Base-by-base conservation (phyloP, 2,888 invertebrate species). In the Pachliopta kotzebuea region DNA sequence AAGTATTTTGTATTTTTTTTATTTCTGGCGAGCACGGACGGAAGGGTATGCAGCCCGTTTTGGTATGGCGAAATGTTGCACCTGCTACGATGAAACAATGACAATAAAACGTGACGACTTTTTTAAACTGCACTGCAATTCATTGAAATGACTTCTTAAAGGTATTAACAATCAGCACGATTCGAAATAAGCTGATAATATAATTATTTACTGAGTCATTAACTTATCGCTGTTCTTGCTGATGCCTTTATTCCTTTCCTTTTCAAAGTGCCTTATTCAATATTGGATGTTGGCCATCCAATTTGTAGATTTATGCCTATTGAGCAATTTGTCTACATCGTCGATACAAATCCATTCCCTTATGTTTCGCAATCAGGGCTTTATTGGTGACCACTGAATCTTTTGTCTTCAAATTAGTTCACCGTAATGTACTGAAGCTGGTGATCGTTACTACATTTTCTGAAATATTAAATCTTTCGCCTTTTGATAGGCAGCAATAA, bases 51-150 rank as follows among this genome's bases (percentile, higher is more conserved):
- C 60, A 52, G 45, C 62, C 50, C 45, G 55, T 49, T 65, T 65
- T 50, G 62, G 65, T 49, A 53, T 57, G 57, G 54, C 57, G 37
- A 58, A 58, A 65, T 60, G 60, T 60, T 56, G 62, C 65, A 65
- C 65, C 65, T 65, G 65, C 62, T 50, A 24, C 57, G 29, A 61
- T 49, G 42, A 26, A 60, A 65, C 37, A 61, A 57, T 57, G 62
- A 65, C 60, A 60, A 56, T 49, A 57, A 60, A 65, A 57, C 60
- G 45, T 65, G 65, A 63, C 57, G 50, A 45, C 18, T 53, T 57
- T 65, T 56, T 61, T 49, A 56, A 61, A 65, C 23, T 53, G 57
- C 45, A 42, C 55, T 29, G 54, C 58, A 62, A 55, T 65, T 65
- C 58, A 59, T 65, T 65, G 29, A 62, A 62, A 58, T 45, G 61